Evolutionary conservation across 2,888 invertebrate genomes (phyloP).

Genomic region (Hipparchia sbordonii): DNA sequence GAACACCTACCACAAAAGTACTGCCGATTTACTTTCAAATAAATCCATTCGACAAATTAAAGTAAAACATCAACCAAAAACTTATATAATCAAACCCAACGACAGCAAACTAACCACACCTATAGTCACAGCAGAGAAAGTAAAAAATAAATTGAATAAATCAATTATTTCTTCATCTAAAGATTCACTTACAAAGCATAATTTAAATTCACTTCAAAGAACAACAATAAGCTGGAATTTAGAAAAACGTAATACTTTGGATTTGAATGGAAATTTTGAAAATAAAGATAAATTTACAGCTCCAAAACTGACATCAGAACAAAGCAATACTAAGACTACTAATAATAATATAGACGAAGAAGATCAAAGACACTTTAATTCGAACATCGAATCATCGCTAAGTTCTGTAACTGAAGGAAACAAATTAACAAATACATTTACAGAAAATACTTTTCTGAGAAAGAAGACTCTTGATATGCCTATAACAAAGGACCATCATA

Average conservation of each 20-base stretch:
- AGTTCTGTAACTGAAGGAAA: neutral
- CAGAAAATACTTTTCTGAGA: neutral
- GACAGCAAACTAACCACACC: neutral
- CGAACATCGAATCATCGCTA: neutral
- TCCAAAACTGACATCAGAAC: neutral
- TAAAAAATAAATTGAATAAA: neutral
- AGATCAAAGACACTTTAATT: neutral
- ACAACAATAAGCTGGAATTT: neutral
- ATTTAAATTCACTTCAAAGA: neutral
- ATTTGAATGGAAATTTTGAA: neutral
- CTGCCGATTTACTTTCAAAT: neutral
- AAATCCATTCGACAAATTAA: neutral
- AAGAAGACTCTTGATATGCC: neutral
- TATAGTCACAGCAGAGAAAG: neutral
- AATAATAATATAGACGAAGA: neutral
- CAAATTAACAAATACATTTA: neutral
- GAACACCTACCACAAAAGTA: neutral
- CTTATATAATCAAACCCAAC: neutral
- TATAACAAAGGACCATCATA: neutral
- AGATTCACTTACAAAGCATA: neutral
- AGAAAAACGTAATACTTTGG: neutral
- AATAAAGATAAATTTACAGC: neutral
- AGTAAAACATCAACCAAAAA: neutral
- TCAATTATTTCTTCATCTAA: neutral
- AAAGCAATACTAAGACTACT: neutral